Evolutionary conservation across 2,888 invertebrate species (phyloP).

Genomic region (Ashinkailepas kermadecensis): DNA sequence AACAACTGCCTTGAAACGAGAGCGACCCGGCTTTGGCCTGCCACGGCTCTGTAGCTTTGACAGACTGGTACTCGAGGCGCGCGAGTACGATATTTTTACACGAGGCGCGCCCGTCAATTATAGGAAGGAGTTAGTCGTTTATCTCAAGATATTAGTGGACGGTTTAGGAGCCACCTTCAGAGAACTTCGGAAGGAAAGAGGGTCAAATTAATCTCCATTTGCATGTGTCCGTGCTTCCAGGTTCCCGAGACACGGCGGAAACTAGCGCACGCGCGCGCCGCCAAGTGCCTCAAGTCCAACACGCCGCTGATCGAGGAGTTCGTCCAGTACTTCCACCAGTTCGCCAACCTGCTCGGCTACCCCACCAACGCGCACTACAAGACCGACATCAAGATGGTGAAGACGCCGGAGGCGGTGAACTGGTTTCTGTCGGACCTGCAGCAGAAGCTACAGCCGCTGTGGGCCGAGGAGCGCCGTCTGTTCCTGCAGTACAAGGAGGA

Average conservation of each 20-base stretch:
- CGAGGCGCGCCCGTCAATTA: too few relatives aligned
- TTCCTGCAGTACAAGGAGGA: slow-evolving; percentile 45
- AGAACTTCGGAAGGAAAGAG: too few relatives aligned
- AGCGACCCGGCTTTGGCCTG: too few relatives aligned
- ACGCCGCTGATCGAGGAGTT: slow-evolving; percentile 45
- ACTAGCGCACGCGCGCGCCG: slow-evolving; percentile 24
- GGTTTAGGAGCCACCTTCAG: too few relatives aligned
- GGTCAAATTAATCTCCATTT: too few relatives aligned
- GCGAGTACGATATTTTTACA: too few relatives aligned
- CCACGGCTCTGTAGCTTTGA: too few relatives aligned
- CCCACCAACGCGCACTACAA: slow-evolving; percentile 44
- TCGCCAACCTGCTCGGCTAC: slow-evolving; percentile 44
- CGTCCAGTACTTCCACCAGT: slow-evolving; percentile 43
- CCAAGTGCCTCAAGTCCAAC: slow-evolving; percentile 45
- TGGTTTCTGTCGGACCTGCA: slow-evolving; percentile 43
- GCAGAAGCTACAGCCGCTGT: slow-evolving; percentile 42
- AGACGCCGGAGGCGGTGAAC: slow-evolving; percentile 42
- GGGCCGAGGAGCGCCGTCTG: slow-evolving; percentile 41
- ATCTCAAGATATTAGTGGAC: too few relatives aligned
- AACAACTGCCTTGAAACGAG: too few relatives aligned
- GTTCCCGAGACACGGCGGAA: slow-evolving; percentile 9
- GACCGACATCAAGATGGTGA: slow-evolving; percentile 47
- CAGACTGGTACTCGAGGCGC: too few relatives aligned
- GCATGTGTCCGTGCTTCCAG: not conserved
- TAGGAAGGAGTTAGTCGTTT: too few relatives aligned